phyloP scores from a whole-genome alignment of 1,140 invertebrate genomes.

The Battus philenor region DNA sequence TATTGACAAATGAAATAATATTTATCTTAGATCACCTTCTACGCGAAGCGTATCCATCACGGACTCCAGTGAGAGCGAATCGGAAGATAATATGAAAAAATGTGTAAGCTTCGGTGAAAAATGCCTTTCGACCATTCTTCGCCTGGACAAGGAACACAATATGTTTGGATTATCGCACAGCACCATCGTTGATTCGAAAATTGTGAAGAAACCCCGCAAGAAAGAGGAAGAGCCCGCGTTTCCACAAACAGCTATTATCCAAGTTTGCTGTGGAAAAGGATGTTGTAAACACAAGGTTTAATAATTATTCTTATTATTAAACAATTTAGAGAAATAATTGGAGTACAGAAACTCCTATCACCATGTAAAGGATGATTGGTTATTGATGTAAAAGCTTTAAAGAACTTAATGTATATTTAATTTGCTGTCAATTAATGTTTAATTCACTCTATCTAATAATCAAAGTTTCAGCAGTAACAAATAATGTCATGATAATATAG shows the following conservation, averaged over 20 bases:
- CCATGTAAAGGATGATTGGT: too few species aligned
- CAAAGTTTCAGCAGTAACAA: too few species aligned
- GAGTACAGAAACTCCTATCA: background rate
- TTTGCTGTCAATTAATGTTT: too few species aligned
- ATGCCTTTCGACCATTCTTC: constrained; percentile 55
- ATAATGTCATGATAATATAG: too few species aligned
- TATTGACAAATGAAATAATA: too few species aligned
- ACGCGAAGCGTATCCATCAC: constrained; percentile 14
- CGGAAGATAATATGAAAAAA: constrained; percentile 23
- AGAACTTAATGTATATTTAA: too few species aligned
- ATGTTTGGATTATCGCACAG: constrained; percentile 14
- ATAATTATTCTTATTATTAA: background rate
- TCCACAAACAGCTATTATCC: constrained; percentile 13
- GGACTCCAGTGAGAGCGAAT: constrained; percentile 38
- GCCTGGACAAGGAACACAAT: constrained; percentile 21
- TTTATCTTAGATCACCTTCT: too few species aligned
- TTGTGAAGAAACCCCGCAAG: background rate
- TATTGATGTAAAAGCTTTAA: too few species aligned
- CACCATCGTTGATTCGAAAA: constrained; percentile 7
- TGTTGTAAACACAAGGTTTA: constrained; percentile 10
- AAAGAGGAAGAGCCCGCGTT: constrained; percentile 1
- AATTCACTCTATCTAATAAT: too few species aligned
- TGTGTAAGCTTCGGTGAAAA: constrained; percentile 38
- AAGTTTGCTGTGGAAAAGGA: constrained; percentile 1
- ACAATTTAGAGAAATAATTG: background rate